phyloP scores from a whole-genome alignment of 2,797 vertebrate genomes.

The Megaceryle alcyon region DNA sequence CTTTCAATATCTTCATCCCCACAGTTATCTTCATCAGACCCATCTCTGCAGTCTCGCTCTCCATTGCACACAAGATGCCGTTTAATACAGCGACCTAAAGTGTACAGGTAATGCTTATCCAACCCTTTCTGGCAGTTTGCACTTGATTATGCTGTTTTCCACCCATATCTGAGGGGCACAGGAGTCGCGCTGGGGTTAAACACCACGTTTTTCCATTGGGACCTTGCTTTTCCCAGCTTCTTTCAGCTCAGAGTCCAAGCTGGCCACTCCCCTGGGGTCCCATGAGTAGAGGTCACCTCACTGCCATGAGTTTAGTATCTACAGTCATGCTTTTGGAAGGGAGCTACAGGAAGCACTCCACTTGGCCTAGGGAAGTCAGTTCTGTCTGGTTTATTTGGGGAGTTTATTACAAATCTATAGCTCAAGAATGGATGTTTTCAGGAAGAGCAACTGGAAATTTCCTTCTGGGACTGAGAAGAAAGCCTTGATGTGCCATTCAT shows the following conservation, averaged over 20 bases:
- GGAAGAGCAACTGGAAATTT: neutral
- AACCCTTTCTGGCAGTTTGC: neutral
- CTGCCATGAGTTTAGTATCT: neutral
- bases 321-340: neutral
- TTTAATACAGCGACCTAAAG: constrained; percentile 89
- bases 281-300: neutral
- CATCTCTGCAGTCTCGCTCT: constrained; percentile 85
- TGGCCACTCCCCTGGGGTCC: neutral
- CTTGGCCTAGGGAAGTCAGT: neutral
- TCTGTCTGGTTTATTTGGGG: neutral
- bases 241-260: neutral
- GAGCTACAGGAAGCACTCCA: neutral
- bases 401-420: neutral
- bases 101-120: neutral
- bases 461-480: neutral
- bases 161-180: neutral
- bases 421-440: neutral
- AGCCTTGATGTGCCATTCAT: neutral
- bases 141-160: neutral
- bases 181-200: neutral
- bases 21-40: constrained; percentile 87
- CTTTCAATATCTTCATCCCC: constrained; percentile 54
- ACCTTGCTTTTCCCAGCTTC: neutral
- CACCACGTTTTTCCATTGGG: rapidly evolving
- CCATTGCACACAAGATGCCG: constrained; percentile 87